These are phyloP conservation scores for Pogonus chalceus DNA, from an alignment of 1,140 invertebrate genomes.

Conservation along the genomic window DNA sequence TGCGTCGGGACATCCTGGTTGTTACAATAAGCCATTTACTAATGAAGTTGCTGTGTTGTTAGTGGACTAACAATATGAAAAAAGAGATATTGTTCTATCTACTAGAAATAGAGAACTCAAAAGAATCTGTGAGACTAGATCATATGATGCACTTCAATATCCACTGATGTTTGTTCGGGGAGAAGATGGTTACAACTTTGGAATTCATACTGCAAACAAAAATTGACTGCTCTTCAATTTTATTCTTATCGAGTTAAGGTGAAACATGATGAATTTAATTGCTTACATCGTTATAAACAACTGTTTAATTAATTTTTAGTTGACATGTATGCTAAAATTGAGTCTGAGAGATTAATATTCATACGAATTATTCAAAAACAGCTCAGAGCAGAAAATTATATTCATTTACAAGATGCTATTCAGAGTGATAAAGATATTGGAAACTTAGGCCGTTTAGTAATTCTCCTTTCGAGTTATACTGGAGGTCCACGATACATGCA, in stretches of 20 bases:
- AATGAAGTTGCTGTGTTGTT: constrained; percentile 27
- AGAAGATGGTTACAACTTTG: constrained; percentile 34
- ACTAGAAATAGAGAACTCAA: constrained; percentile 16
- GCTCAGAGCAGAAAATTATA: constrained; percentile 20
- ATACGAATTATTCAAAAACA: constrained; percentile 24
- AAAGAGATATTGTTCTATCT: constrained; percentile 24
- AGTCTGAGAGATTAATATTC: constrained; percentile 26
- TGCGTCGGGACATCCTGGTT: constrained; percentile 20
- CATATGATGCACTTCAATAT: constrained; percentile 37
- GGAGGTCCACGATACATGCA: constrained; percentile 36
- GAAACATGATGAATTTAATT: constrained; percentile 21
- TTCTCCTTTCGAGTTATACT: not conserved
- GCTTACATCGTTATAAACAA: constrained; percentile 22
- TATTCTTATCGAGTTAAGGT: constrained; percentile 29
- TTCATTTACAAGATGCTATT: constrained; percentile 21
- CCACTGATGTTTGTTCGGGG: constrained; percentile 37
- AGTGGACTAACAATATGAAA: constrained; percentile 17
- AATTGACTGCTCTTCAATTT: constrained; percentile 23
- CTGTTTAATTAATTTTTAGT: constrained; percentile 30
- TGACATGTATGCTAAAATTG: constrained; percentile 33
- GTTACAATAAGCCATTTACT: constrained; percentile 22
- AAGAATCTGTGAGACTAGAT: constrained; percentile 29
- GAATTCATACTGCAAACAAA: constrained; percentile 17
- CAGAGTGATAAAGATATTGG: constrained; percentile 7
- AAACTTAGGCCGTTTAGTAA: not conserved